A percentile compares a stretch with the other conserved stretches of the same genome.
Evolutionary conservation across 1,140 invertebrate species (phyloP).

Genomic region (Drosophila bifasciata): DNA sequence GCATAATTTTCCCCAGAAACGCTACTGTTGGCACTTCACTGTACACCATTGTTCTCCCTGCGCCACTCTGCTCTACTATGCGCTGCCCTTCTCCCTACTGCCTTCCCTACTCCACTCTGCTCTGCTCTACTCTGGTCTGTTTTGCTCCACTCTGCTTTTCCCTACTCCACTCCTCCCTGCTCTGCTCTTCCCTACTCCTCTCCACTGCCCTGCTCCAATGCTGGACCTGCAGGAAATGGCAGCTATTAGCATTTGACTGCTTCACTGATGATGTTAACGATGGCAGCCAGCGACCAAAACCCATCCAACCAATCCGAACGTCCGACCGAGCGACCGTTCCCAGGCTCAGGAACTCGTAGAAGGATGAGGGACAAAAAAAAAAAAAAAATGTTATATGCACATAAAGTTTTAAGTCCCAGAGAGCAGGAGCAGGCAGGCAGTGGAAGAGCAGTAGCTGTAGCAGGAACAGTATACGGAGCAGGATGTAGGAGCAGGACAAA

Average conservation of each 20-base stretch:
- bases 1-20: constrained; percentile 80
- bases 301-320: neutral
- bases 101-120: too few relatives aligned
- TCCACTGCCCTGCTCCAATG: constrained; percentile 24
- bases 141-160: too few relatives aligned
- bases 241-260: constrained; percentile 82
- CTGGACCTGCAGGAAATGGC: constrained; percentile 78
- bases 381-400: constrained; percentile 64
- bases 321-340: constrained; percentile 18
- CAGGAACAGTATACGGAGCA: neutral
- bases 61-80: too few relatives aligned
- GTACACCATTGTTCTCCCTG: too few relatives aligned
- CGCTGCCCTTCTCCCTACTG: constrained; percentile 15
- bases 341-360: constrained; percentile 30
- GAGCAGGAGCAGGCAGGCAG: constrained; percentile 14
- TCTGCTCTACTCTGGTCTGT: constrained; percentile 21
- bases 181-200: too few relatives aligned
- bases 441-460: too few relatives aligned
- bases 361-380: constrained; percentile 26
- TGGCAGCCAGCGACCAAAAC: constrained; percentile 46
- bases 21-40: constrained; percentile 22
- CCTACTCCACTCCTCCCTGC: too few relatives aligned
- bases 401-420: constrained; percentile 65
- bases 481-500: constrained; percentile 44
- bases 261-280: constrained; percentile 81